These are phyloP conservation scores for Latheticus oryzae DNA, from an alignment of 2,888 invertebrate species.

Conservation along the genomic window DNA sequence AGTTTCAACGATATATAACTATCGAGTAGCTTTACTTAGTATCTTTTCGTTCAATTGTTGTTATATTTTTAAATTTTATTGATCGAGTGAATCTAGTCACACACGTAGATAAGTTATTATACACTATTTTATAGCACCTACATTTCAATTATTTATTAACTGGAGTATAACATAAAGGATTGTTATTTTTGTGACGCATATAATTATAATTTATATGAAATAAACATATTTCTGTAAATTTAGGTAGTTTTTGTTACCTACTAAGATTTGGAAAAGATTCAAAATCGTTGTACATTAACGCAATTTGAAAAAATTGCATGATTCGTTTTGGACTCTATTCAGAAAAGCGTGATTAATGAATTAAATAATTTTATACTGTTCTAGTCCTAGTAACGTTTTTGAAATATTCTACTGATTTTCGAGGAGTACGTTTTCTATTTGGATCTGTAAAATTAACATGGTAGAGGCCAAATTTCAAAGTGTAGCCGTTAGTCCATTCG, in stretches of 20 bases:
- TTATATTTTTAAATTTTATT: slow-evolving; percentile 50
- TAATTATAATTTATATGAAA: slow-evolving; percentile 26
- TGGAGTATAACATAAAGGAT: slow-evolving; percentile 22
- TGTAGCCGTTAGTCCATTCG: slow-evolving; percentile 71
- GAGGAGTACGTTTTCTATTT: slow-evolving; percentile 67
- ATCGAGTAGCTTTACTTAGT: slow-evolving; percentile 19
- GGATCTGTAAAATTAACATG: slow-evolving; percentile 74
- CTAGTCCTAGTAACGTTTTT: slow-evolving; percentile 11
- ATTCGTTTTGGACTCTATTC: too few species aligned
- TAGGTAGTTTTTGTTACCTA: neutral
- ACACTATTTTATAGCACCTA: slow-evolving; percentile 19
- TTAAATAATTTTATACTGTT: too few species aligned
- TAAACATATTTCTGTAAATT: slow-evolving; percentile 25
- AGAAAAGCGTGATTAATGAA: too few species aligned
- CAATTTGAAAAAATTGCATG: neutral
- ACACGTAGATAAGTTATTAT: slow-evolving; percentile 39
- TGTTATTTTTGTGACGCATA: slow-evolving; percentile 34
- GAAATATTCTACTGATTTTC: slow-evolving; percentile 38
- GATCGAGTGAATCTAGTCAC: slow-evolving; percentile 64
- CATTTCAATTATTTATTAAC: slow-evolving; percentile 16
- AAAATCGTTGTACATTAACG: neutral
- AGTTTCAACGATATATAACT: slow-evolving; percentile 43
- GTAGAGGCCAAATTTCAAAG: slow-evolving; percentile 74
- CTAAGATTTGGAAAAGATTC: neutral
- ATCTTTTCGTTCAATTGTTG: slow-evolving; percentile 41